phyloP scores from a whole-genome alignment of 2,113 vertebrate species.

The Podilymbus podiceps region DNA sequence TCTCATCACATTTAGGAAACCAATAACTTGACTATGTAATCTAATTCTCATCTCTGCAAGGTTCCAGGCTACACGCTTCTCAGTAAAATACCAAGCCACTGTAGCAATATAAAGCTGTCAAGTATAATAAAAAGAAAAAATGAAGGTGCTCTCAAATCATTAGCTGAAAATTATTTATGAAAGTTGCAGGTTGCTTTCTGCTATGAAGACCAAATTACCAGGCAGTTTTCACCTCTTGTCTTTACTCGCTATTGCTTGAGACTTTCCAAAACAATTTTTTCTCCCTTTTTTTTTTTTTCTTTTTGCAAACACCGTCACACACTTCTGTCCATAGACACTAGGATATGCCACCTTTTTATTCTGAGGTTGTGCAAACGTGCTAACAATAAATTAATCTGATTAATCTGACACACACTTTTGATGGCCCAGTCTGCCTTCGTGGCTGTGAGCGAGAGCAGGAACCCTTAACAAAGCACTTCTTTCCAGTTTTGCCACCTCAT shows the following conservation, averaged over 20 bases:
- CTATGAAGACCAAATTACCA: background rate
- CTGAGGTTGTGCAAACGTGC: background rate
- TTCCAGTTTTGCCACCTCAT: background rate
- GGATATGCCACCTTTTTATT: background rate
- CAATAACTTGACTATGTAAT: background rate
- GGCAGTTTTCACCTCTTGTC: slow-evolving; percentile 6
- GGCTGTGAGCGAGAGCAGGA: background rate
- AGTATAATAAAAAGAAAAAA: slow-evolving; percentile 33
- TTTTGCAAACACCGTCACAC: background rate
- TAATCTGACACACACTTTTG: background rate
- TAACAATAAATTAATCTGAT: background rate
- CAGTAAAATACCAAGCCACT: background rate
- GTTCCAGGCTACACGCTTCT: background rate
- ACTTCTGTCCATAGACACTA: background rate
- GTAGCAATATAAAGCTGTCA: slow-evolving; percentile 51
- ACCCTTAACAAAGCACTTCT: background rate
- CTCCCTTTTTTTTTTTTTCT: rapidly evolving
- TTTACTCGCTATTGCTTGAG: background rate
- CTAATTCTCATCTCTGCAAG: slow-evolving; percentile 16
- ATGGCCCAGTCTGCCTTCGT: rapidly evolving
- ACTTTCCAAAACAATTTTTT: background rate
- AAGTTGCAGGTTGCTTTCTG: slow-evolving; percentile 29
- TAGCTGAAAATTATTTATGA: slow-evolving; percentile 50
- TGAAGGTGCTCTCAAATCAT: slow-evolving; percentile 36
- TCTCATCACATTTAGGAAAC: background rate